A percentile compares a stretch with the other conserved stretches of the same genome.
Evolutionary conservation across 53 echinoderm and acorn worm genomes (phyloP).

Genomic region (Crossaster papposus): DNA sequence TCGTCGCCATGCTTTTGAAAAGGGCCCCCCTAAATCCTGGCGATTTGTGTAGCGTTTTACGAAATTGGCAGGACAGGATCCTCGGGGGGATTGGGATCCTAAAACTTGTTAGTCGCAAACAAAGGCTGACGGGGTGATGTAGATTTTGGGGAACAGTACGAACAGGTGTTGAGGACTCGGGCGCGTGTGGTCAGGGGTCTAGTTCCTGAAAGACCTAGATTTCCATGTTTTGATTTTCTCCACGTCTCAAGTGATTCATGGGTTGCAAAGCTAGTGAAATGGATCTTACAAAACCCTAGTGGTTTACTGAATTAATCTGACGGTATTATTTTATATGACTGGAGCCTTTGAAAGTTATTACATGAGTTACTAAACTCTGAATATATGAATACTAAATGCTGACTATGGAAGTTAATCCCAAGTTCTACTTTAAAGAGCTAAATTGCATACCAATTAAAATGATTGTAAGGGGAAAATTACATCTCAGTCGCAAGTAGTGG

Average conservation of each 20-base stretch:
- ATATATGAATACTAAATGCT: too few relatives aligned
- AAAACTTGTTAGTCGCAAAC: conserved; percentile 52
- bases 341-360: background rate
- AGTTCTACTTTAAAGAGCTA: too few relatives aligned
- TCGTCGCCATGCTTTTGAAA: conserved; percentile 47
- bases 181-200: conserved; percentile 35
- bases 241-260: conserved; percentile 26
- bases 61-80: conserved; percentile 55
- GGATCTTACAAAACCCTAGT: background rate
- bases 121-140: conserved; percentile 49
- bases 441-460: too few relatives aligned
- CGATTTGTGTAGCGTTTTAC: conserved; percentile 66
- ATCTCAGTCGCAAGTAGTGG: too few relatives aligned
- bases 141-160: conserved; percentile 44
- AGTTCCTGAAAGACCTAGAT: conserved; percentile 20
- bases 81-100: conserved; percentile 34
- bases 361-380: too few relatives aligned
- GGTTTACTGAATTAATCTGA: background rate
- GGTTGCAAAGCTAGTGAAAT: background rate
- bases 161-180: conserved; percentile 52
- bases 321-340: background rate
- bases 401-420: too few relatives aligned
- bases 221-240: background rate
- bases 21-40: conserved; percentile 48
- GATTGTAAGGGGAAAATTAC: too few relatives aligned